phyloP scores from a whole-genome alignment of 2,888 invertebrate species.

The Rhyacophila evoluta region DNA sequence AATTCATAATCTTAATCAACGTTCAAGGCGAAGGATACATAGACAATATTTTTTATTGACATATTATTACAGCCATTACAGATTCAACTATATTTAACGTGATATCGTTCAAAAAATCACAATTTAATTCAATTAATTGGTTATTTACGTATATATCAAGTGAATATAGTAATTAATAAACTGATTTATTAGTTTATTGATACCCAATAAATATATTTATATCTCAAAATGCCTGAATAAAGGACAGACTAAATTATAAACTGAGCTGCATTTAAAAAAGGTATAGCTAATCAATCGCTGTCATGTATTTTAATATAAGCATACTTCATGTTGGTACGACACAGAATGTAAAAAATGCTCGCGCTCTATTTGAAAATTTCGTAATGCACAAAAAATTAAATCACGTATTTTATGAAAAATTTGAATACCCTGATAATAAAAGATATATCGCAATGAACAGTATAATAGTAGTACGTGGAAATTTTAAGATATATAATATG shows the following conservation, averaged over 20 bases:
- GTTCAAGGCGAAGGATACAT: slow-evolving; percentile 3
- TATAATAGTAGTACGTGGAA: too few relatives aligned
- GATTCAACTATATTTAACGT: too few relatives aligned
- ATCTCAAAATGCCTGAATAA: background rate
- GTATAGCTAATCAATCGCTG: too few relatives aligned
- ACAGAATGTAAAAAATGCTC: too few relatives aligned
- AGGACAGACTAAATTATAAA: background rate
- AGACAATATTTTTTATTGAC: background rate
- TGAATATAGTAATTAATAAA: background rate
- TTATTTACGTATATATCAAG: background rate
- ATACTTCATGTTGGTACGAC: too few relatives aligned
- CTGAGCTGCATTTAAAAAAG: background rate
- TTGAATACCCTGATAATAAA: too few relatives aligned
- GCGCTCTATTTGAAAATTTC: too few relatives aligned
- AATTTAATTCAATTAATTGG: background rate
- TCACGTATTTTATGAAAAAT: too few relatives aligned
- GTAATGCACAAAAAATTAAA: too few relatives aligned
- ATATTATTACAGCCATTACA: background rate
- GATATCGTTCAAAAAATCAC: background rate
- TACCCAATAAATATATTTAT: background rate
- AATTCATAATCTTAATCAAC: background rate
- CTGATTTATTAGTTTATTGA: background rate
- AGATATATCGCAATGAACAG: too few relatives aligned
- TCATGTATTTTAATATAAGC: too few relatives aligned
- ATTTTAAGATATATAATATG: too few relatives aligned